Base-by-base conservation (phyloP, 2,113 vertebrate genomes). In the Pycnonotus jocosus region DNA sequence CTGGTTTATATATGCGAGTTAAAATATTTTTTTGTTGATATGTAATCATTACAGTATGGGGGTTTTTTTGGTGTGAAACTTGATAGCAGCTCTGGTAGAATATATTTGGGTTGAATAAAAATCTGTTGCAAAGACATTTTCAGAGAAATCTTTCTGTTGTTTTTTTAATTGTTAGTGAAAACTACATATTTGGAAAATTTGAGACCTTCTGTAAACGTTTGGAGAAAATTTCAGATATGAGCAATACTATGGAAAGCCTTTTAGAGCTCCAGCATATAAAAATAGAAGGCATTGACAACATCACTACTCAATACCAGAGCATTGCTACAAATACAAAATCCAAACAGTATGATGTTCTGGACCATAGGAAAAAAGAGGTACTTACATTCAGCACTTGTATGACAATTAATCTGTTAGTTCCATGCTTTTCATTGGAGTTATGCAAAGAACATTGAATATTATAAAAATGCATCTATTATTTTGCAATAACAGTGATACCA, bases 101-200 rank as follows among this genome's bases (percentile, higher is more conserved):
- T 50, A 19, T 76, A 33, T 37, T 11, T 70, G 2, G 6, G 11
- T 72, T 80, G 70, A 91, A 78, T 37, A 45, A 56, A 79, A 69
- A 70, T 42, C 5, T 65, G 7, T 82, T 81, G 50, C 30, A 68
- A 79, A 66, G n/a, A 87, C 12, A 35, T 87, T 78, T 94, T 50
- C 37, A 21, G 74, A 90, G 76, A 37, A 60, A 44, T 66, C 28
- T 5, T 20, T 66, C 45, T 90, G 14, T 79, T 81, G 6, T 79
- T 90, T 56, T 80, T 95, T 69, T 93, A 57, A 27, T 70, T 88
- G 53, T 44, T 93, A 99, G 98, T 97, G 98, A 98, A 91, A 99
- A 98, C 93, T 98, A 98, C 65, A 98, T 99, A 88, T 98, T 99
- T 86, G 98, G 98, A 79, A 98, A 98, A 97, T 98, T 99, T 87